Conservation (phyloP, 2,113 vertebrate species). For the Geococcyx californianus region DNA sequence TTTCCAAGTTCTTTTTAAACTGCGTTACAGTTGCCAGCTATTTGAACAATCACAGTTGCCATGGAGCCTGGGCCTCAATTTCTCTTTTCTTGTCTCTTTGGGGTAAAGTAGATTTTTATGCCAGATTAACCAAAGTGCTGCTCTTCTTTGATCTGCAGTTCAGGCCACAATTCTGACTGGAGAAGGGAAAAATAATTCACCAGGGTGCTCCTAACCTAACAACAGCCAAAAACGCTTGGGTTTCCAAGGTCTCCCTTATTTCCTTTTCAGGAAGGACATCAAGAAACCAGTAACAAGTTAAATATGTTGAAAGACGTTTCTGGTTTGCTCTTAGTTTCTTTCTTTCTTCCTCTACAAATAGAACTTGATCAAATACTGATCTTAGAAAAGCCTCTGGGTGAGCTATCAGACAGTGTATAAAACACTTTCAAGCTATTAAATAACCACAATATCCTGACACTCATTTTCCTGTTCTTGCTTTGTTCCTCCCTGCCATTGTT, state of each 20-base stretch:
- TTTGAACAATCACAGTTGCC: not conserved
- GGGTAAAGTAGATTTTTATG: slow-evolving; percentile 61
- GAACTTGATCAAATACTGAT: not conserved
- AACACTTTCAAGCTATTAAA: not conserved
- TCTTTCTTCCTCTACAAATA: not conserved
- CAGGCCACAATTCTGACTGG: slow-evolving; percentile 35
- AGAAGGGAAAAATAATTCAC: slow-evolving; percentile 34
- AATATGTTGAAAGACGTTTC: not conserved
- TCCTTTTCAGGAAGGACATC: slow-evolving; percentile 14
- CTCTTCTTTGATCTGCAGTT: slow-evolving; percentile 80
- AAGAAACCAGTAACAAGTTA: slow-evolving; percentile 26
- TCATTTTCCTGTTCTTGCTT: not conserved
- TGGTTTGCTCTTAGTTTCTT: not conserved
- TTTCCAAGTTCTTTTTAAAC: not conserved
- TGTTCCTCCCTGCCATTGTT: not conserved
- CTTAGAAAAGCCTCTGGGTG: not conserved
- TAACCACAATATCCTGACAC: not conserved
- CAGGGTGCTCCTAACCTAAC: not conserved
- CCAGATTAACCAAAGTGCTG: slow-evolving; percentile 68
- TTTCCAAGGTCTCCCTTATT: not conserved
- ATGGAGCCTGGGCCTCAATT: slow-evolving; percentile 28
- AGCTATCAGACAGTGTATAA: not conserved
- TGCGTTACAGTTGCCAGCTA: not conserved
- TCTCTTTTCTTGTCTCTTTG: slow-evolving; percentile 49
- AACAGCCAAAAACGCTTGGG: not conserved